Percentiles rank a stretch among this genome's conserved stretches.
Evolutionary conservation across 2,113 vertebrate genomes (phyloP).

Genomic region (Probosciger aterrimus): DNA sequence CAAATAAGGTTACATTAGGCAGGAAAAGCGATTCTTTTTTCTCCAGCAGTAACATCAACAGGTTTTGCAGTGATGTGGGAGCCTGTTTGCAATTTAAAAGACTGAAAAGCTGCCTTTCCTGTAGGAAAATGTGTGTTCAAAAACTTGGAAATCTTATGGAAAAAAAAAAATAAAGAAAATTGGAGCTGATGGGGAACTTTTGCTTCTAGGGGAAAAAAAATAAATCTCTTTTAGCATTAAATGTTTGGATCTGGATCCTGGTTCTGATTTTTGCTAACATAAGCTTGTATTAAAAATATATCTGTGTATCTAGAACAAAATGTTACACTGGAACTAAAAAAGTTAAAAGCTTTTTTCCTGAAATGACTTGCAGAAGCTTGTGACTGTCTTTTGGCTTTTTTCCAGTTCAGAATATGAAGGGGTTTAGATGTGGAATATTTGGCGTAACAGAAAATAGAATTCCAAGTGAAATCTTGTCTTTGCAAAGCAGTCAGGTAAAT

Average conservation of each 20-base stretch:
- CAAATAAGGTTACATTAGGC: background rate
- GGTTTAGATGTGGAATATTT: background rate
- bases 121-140: background rate
- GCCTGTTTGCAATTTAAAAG: background rate
- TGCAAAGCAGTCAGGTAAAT: background rate
- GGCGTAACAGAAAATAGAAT: background rate
- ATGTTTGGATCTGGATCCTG: background rate
- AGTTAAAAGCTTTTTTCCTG: background rate
- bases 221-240: background rate
- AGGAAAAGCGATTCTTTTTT: background rate
- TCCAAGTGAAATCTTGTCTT: background rate
- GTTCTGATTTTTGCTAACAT: background rate
- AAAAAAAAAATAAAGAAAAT: background rate
- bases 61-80: background rate
- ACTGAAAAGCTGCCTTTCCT: background rate
- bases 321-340: background rate
- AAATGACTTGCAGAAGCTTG: background rate
- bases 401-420: background rate
- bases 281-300: background rate
- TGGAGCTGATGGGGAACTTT: background rate
- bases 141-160: background rate
- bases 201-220: background rate
- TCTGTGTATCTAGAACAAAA: background rate
- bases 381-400: background rate
- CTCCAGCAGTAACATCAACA: background rate